Evolutionary conservation across 2,888 invertebrate genomes (phyloP).

Genomic region (Eurytoma californica): DNA sequence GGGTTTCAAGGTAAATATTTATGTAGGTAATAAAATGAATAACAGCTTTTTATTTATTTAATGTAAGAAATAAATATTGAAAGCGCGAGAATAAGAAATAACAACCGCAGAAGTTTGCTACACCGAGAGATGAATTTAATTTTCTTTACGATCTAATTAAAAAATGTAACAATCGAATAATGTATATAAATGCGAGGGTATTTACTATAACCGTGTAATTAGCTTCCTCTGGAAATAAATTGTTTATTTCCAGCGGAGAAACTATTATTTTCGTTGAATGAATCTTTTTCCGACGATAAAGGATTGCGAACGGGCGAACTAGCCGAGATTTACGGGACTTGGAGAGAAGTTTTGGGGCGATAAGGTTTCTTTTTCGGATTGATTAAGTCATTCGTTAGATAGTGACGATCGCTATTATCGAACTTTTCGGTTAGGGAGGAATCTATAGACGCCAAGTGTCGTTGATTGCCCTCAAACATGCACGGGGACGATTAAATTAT

Average conservation of each 20-base stretch:
- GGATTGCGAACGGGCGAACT: constrained; percentile 38
- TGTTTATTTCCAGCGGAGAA: constrained; percentile 26
- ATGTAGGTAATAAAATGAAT: no score
- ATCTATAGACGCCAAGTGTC: constrained; percentile 34
- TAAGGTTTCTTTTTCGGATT: constrained; percentile 51
- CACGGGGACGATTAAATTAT: constrained; percentile 44
- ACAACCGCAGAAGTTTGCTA: no score
- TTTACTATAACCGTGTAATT: constrained; percentile 17
- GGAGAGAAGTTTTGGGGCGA: constrained; percentile 34
- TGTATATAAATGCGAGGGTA: background rate
- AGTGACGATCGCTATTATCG: constrained; percentile 45
- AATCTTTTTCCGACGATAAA: constrained; percentile 43
- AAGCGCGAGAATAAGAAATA: no score
- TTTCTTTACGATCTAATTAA: no score
- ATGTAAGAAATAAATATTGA: no score
- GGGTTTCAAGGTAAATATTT: no score
- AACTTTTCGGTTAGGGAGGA: constrained; percentile 18
- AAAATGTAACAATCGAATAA: no score
- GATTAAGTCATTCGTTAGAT: constrained; percentile 52
- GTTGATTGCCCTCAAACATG: constrained; percentile 39
- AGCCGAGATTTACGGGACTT: constrained; percentile 47
- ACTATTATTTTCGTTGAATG: constrained; percentile 20
- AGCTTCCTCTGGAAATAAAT: background rate
- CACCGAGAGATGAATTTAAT: no score
- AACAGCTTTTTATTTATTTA: no score